Evolutionary conservation across 1,140 invertebrate species (phyloP), one percentile per base, ranked within the genome.

Genomic region (Monomorium pharaonis): DNA sequence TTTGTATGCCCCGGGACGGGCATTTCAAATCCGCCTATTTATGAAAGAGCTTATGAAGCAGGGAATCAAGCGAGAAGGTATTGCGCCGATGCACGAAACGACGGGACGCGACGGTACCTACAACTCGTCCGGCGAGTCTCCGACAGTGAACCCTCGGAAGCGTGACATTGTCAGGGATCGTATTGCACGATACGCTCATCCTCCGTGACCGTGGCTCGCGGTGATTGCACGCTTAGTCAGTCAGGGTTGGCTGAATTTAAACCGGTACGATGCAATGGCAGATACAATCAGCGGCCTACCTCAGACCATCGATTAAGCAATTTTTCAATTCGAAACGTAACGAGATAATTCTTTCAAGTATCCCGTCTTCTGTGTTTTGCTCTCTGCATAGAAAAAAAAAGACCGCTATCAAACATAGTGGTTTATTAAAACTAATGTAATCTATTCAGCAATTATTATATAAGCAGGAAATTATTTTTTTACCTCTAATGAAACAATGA

Each of bases 161-260:
- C 92, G 90, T 92, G 91, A 90, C 89, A 88, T 91, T 92, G 92
- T 93, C 91, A 91, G 76, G 83, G 89, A 88, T 93, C 91, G 86
- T 90, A 89, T 92, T 89, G 86, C 92, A 92, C 86, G 87, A 88
- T 88, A 77, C 56, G 87, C 72, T 88, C 75, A 74, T 91, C 89
- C 89, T 86, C 87, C 85, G 86, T 75, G 88, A 87, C 84, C 58
- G 58, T 78, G 72, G 65, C 27, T 76, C n/a, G 70, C n/a, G 58
- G 37, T 88, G 87, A 88, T 88, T 65, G 54, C 70, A 58, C 51
- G 56, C 62, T 76, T 47, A 74, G 47, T 56, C 86, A 83, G 63
- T 70, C 70, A 84, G 78, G 60, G 77, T 62, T 75, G 54, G 70
- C 21, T 88, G 74, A 67, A 77, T 85, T 88, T 81, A 58, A 83